Percentiles rank a stretch among this genome's conserved stretches.
phyloP scores from a whole-genome alignment of 2,888 invertebrate species.

The Dexiosoma caninum region DNA sequence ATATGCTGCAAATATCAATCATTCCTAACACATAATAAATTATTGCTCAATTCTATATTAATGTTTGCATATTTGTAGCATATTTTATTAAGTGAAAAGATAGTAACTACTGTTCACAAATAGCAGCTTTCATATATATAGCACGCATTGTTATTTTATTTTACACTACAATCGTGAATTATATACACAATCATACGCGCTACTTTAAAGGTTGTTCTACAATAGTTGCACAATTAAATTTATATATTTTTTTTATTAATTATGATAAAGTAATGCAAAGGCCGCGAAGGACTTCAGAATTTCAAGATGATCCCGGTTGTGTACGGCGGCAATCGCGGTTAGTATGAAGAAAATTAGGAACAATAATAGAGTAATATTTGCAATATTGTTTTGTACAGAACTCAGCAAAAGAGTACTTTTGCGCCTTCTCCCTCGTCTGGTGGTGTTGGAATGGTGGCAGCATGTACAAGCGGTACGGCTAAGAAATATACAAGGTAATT shows the following conservation, averaged over 20 bases:
- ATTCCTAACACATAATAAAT: too few relatives aligned
- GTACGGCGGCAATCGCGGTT: constrained; percentile 69
- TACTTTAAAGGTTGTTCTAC: constrained; percentile 24
- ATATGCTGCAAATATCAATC: too few relatives aligned
- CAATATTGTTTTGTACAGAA: neutral
- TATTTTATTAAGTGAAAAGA: too few relatives aligned
- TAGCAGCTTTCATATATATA: neutral
- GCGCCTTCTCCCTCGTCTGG: constrained; percentile 29
- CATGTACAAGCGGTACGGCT: constrained; percentile 49
- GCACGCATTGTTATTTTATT: too few relatives aligned
- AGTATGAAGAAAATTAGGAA: neutral
- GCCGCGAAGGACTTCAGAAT: constrained; percentile 73
- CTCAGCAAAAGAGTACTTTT: constrained; percentile 11
- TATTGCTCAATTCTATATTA: too few relatives aligned
- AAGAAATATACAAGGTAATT: constrained; percentile 56
- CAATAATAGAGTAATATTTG: neutral
- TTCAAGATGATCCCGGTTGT: constrained; percentile 67
- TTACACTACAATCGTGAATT: too few relatives aligned
- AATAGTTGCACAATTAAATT: too few relatives aligned
- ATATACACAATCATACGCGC: too few relatives aligned
- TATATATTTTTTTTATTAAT: too few relatives aligned
- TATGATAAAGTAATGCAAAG: constrained; percentile 72
- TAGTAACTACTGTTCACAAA: too few relatives aligned
- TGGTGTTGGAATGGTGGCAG: neutral
- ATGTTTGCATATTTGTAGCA: too few relatives aligned